Percentiles rank a stretch among this genome's conserved stretches.
These are phyloP conservation scores for Drosophila tropicalis DNA, from an alignment of 1,140 invertebrate species.

Conservation along the genomic window DNA sequence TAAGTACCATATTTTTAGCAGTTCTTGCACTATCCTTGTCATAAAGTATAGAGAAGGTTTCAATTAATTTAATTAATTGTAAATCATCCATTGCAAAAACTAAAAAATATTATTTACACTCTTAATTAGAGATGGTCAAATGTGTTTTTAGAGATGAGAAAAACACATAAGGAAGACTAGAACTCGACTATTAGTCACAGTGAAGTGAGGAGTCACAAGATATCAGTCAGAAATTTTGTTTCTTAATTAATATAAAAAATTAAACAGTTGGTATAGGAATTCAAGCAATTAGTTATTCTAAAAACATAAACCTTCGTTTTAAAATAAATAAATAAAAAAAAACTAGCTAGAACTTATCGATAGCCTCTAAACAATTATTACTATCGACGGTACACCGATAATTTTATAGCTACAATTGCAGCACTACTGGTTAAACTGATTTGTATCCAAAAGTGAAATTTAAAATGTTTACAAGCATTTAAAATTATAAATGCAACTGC, in stretches of 20 bases:
- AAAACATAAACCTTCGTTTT: too few relatives aligned
- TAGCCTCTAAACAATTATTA: neutral
- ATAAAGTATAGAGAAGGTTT: slow-evolving; percentile 71
- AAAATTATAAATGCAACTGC: neutral
- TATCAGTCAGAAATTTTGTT: neutral
- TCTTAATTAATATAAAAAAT: too few relatives aligned
- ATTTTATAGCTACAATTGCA: slow-evolving; percentile 6
- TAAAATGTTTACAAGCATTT: slow-evolving; percentile 9
- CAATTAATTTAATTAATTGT: slow-evolving; percentile 65
- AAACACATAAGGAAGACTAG: neutral
- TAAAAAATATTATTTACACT: neutral
- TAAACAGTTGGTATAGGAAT: too few relatives aligned
- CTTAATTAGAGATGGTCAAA: slow-evolving; percentile 12
- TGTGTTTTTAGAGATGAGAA: neutral
- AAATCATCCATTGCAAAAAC: slow-evolving; percentile 53
- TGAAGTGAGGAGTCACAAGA: neutral
- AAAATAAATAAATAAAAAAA: too few relatives aligned
- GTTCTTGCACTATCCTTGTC: slow-evolving; percentile 65
- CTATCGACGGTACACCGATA: slow-evolving; percentile 1
- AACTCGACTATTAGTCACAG: neutral
- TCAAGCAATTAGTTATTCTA: too few relatives aligned
- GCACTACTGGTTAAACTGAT: slow-evolving; percentile 7
- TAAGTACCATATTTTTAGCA: slow-evolving; percentile 59
- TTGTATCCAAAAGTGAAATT: neutral
- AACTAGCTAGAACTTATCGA: neutral